A percentile compares a stretch with the other conserved stretches of the same genome.
Evolutionary conservation across 2,888 invertebrate genomes (phyloP).

Genomic region (Ernsta delagoae): DNA sequence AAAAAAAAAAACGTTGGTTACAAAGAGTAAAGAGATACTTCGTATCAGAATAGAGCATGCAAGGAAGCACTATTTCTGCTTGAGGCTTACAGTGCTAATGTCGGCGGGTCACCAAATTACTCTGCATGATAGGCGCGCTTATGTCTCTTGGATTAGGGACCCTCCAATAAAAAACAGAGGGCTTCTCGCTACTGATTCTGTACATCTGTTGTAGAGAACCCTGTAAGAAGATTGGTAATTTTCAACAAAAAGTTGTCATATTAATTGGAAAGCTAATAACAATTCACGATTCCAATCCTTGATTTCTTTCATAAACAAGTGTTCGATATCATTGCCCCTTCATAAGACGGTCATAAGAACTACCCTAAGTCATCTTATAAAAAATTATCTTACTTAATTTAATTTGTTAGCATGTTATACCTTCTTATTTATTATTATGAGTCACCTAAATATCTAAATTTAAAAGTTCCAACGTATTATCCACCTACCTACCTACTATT

Average conservation of each 20-base stretch:
- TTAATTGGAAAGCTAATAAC: background rate
- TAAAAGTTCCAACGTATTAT: too few species aligned
- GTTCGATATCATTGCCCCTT: too few species aligned
- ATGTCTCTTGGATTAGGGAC: conserved; percentile 67
- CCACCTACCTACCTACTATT: too few species aligned
- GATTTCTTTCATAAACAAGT: too few species aligned
- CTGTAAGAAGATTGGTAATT: conserved; percentile 15
- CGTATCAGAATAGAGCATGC: background rate
- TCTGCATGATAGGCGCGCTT: conserved; percentile 75
- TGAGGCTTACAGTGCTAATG: conserved; percentile 34
- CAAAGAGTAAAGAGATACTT: too few species aligned
- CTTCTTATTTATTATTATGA: too few species aligned
- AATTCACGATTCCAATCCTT: too few species aligned
- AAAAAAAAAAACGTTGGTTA: background rate
- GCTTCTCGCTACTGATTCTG: conserved; percentile 55
- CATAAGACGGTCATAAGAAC: too few species aligned
- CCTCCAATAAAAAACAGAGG: conserved; percentile 82
- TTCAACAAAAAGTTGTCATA: conserved; percentile 4
- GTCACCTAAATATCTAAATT: too few species aligned
- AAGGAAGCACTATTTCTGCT: conserved; percentile 17
- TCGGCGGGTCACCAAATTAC: conserved; percentile 74
- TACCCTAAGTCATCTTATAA: too few species aligned
- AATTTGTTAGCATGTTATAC: too few species aligned
- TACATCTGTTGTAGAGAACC: conserved; percentile 47
- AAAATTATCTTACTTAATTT: too few species aligned